Base-by-base conservation (phyloP, 1,140 invertebrate species). In the Hyles euphorbiae region DNA sequence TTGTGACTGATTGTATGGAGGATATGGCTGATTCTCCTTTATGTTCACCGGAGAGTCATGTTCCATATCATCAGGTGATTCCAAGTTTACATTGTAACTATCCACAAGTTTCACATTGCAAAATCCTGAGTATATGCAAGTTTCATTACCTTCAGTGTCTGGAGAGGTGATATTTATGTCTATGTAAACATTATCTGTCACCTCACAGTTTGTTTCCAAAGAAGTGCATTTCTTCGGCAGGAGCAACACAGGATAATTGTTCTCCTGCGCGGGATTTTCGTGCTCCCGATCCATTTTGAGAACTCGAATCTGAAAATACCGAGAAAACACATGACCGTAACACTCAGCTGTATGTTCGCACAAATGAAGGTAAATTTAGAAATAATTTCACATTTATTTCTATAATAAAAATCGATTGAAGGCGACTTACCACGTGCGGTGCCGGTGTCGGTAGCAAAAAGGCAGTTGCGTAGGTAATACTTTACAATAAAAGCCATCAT, bases 31-130 rank as follows among this genome's bases (percentile, higher is more conserved):
- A 34, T 69, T 76, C 0, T 47, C 54, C 7, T 56, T 34, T 8
- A 44, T 40, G 44, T 22, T 33, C 0, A 34, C 9, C 8, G 22
- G 32, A 10, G 56, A 49, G 5, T 62, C 63, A 10, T 53, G 56
- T 40, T 58, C 54, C 5, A 44, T 34, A 10, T 59, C 60, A 34
- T 65, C 58, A 3, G 58, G 6, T n/a, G 34, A 2, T 11, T 58
- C 54, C 5, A 48, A 6, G 53, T 73, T 74, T 0, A 79, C 68
- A 57, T 83, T 74, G 63, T 74, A 71, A 40, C 57, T 71, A 33
- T 86, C 81, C 46, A 83, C 63, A 2, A 88, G 50, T 57, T 84
- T 86, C 0, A 88, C 68, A 12, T 83, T 81, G 22, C 81, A 85
- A 43, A 79, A 78, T 2, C 85, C 83, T 6, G 61, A 60, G 58